Percentiles rank a stretch among this genome's conserved stretches.
Conservation (phyloP, 2,113 vertebrate genomes). For the Anguilla japonica region DNA sequence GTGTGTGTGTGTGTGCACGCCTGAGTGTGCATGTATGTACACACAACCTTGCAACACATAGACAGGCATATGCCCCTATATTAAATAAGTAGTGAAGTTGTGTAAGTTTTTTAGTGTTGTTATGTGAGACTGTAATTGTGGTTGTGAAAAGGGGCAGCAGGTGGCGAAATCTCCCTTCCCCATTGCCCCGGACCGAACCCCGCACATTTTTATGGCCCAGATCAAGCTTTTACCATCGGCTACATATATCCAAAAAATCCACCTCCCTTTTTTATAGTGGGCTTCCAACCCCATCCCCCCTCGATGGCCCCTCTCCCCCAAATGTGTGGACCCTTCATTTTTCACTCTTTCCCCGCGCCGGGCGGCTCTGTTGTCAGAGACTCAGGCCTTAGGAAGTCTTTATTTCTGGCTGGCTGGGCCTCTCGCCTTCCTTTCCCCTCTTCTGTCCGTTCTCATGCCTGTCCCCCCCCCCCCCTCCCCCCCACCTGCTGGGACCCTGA, state of each 20-base stretch:
- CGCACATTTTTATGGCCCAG: constrained; percentile 51
- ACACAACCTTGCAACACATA: too few relatives aligned
- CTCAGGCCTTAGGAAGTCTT: constrained; percentile 97
- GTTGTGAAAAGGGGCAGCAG: constrained; percentile 25
- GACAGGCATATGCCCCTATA: too few relatives aligned
- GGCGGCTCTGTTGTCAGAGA: constrained; percentile 92
- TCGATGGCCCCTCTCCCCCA: constrained; percentile 54
- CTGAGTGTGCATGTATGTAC: background rate
- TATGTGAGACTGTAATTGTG: constrained; percentile 28
- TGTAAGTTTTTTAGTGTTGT: too few relatives aligned
- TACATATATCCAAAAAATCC: constrained; percentile 68
- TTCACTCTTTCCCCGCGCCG: constrained; percentile 73
- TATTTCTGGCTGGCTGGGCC: constrained; percentile 97
- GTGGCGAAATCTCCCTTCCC: background rate
- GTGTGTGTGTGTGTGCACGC: too few relatives aligned
- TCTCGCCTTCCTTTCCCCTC: constrained; percentile 95
- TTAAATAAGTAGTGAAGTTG: too few relatives aligned
- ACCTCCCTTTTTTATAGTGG: constrained; percentile 70
- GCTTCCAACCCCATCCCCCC: constrained; percentile 62
- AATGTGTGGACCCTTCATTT: constrained; percentile 91
- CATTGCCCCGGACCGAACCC: constrained; percentile 56
- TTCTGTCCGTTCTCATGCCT: constrained; percentile 92
- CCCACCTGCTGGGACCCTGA: constrained; percentile 99
- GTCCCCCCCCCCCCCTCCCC: constrained; percentile 77
- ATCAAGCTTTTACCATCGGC: constrained; percentile 54